Percentiles rank a stretch among this genome's conserved stretches.
Conservation (phyloP, 2,113 vertebrate species). For the Phoxinus phoxinus region DNA sequence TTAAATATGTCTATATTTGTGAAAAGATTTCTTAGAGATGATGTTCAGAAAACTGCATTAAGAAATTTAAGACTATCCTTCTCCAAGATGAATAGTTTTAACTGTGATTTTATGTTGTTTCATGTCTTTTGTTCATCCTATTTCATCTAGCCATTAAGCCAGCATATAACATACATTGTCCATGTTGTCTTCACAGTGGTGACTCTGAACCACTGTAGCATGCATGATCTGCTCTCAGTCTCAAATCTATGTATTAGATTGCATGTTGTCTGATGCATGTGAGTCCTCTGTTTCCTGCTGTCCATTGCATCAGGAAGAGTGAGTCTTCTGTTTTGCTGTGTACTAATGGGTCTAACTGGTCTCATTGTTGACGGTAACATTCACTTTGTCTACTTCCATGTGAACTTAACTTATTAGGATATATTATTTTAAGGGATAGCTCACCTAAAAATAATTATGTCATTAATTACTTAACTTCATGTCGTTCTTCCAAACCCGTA, state of each 20-base stretch:
- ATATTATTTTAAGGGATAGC: too few species aligned
- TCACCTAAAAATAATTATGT: too few species aligned
- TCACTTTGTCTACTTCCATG: neutral
- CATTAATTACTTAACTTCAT: too few species aligned
- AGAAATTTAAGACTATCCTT: neutral
- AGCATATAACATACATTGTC: conserved; percentile 14
- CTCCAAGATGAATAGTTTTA: neutral
- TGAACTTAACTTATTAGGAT: neutral
- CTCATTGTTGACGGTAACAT: conserved; percentile 5
- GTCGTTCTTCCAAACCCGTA: too few species aligned
- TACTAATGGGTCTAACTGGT: conserved; percentile 7
- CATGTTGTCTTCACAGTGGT: neutral
- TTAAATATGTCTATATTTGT: neutral
- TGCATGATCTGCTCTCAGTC: conserved; percentile 22
- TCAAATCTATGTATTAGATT: neutral
- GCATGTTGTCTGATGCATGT: conserved; percentile 44
- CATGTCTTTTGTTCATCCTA: neutral
- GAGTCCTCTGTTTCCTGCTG: conserved; percentile 31
- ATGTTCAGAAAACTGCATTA: neutral
- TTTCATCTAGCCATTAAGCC: neutral
- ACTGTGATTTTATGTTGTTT: neutral
- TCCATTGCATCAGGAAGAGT: conserved; percentile 19
- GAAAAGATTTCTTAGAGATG: too few species aligned
- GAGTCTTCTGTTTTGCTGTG: neutral
- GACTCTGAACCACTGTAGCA: neutral